Percentiles rank a stretch among this genome's conserved stretches.
phyloP scores from a whole-genome alignment of 2,888 invertebrate genomes.

The Apodemia zela region DNA sequence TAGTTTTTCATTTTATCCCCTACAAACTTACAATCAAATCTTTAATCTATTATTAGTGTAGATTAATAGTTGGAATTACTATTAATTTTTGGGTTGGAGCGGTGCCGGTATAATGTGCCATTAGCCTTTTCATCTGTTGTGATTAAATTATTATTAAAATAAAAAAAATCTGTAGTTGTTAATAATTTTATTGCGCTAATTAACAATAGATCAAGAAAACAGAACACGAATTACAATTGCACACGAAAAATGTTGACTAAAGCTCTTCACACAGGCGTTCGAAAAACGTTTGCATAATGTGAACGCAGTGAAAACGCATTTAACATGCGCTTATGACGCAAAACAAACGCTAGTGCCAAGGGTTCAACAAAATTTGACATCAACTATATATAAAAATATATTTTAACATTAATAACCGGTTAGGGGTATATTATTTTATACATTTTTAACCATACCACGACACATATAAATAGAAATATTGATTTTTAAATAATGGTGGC shows the following conservation, averaged over 20 bases:
- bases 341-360: not conserved
- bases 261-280: slow-evolving; percentile 2
- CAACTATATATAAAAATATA: not conserved
- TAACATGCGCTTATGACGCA: not conserved
- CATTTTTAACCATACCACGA: too few relatives aligned
- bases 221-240: slow-evolving; percentile 3
- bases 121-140: not conserved
- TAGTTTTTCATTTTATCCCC: too few relatives aligned
- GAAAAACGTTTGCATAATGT: slow-evolving; percentile 1
- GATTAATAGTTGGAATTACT: too few relatives aligned
- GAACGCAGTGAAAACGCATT: not conserved
- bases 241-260: slow-evolving; percentile 1
- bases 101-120: not conserved
- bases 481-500: too few relatives aligned
- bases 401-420: too few relatives aligned
- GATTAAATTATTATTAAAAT: not conserved
- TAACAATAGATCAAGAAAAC: slow-evolving; percentile 4
- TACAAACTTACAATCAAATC: too few relatives aligned
- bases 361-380: not conserved
- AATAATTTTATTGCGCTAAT: slow-evolving; percentile 2
- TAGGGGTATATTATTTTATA: too few relatives aligned
- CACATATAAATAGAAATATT: too few relatives aligned
- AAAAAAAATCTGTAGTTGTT: not conserved
- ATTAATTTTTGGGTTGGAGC: too few relatives aligned
- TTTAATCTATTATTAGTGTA: too few relatives aligned